A percentile compares a stretch with the other conserved stretches of the same genome.
These are phyloP conservation scores for Chrysogorgia sp. DNA, from an alignment of 92 coral and sea anemone species.

Conservation along the genomic window DNA sequence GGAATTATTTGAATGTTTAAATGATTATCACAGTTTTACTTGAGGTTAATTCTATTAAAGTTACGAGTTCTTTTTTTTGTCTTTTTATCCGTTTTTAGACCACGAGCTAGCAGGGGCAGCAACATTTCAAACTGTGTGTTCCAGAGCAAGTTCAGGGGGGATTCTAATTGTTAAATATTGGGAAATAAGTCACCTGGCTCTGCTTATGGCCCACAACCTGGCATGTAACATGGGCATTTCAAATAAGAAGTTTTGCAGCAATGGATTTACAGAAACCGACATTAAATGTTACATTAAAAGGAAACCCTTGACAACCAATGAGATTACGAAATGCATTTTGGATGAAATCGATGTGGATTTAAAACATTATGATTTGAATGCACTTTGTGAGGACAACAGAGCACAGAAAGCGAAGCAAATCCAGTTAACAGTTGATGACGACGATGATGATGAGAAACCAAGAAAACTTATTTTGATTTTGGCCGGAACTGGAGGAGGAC, in stretches of 20 bases:
- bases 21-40: too few relatives aligned
- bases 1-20: too few relatives aligned
- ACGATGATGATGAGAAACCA: neutral
- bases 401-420: neutral
- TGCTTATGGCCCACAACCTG: neutral
- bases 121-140: neutral
- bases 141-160: neutral
- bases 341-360: neutral
- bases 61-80: too few relatives aligned
- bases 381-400: constrained; percentile 7
- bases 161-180: neutral
- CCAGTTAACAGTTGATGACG: neutral
- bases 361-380: neutral
- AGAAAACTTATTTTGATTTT: neutral
- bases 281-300: neutral
- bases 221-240: neutral
- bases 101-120: neutral
- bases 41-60: too few relatives aligned
- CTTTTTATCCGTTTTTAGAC: neutral
- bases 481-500: neutral
- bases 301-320: neutral
- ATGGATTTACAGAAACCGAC: neutral
- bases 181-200: neutral
- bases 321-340: neutral
- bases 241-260: neutral